Evolutionary conservation across 1,140 invertebrate species (phyloP).

Genomic region (Aleiodes sp.): DNA sequence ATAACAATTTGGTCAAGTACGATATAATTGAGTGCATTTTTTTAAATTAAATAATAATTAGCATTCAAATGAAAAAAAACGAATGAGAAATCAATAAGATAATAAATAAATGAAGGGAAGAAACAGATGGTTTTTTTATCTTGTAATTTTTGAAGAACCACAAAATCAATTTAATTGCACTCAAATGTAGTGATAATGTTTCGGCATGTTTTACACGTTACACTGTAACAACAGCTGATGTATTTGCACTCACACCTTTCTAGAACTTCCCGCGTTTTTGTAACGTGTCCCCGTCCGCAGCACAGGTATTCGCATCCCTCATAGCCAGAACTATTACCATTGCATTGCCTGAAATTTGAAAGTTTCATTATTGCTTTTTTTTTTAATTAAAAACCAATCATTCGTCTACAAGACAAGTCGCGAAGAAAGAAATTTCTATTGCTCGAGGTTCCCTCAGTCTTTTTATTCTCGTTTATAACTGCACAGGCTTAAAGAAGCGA

Average conservation of each 20-base stretch:
- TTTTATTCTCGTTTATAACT: conserved; percentile 45
- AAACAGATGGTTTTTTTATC: background rate
- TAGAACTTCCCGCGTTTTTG: conserved; percentile 73
- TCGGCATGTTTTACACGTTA: conserved; percentile 85
- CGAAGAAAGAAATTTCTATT: background rate
- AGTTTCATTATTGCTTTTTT: background rate
- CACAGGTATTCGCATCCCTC: conserved; percentile 87
- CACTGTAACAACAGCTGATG: conserved; percentile 86
- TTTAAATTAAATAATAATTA: too few relatives aligned
- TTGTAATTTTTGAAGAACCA: too few relatives aligned
- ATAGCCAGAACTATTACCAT: conserved; percentile 74
- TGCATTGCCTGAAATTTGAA: conserved; percentile 69
- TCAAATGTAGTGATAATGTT: conserved; percentile 74
- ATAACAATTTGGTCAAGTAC: conserved; percentile 31
- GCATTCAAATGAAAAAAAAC: background rate
- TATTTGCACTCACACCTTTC: conserved; percentile 90
- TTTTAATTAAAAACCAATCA: background rate
- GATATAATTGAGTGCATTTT: conserved; percentile 7
- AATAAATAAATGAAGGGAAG: background rate
- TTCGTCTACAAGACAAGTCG: background rate
- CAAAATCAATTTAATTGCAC: conserved; percentile 71
- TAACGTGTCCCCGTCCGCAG: conserved; percentile 85
- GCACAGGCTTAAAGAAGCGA: conserved; percentile 40
- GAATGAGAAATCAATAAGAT: background rate
- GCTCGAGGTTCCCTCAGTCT: conserved; percentile 18